These are phyloP conservation scores for Beaufortia kweichowensis DNA, from an alignment of 2,113 vertebrate species.

Conservation along the genomic window DNA sequence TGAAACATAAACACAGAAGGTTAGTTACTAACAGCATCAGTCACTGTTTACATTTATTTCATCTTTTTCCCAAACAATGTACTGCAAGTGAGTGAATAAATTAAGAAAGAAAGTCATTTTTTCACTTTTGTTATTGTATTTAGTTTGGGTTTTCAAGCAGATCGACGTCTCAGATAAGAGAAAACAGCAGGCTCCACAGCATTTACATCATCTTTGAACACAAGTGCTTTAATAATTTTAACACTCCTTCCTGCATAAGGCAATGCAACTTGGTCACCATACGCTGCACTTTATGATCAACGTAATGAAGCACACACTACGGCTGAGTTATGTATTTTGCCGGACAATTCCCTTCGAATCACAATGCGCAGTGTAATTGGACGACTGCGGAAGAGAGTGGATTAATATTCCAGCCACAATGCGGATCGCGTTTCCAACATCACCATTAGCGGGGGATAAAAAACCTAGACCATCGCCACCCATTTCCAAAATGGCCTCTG, in stretches of 20 bases:
- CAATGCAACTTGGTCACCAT: not conserved
- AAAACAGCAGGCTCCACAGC: not conserved
- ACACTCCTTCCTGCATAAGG: not conserved
- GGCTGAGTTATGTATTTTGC: not conserved
- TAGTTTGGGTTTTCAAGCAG: too few relatives aligned
- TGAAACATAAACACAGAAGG: too few relatives aligned
- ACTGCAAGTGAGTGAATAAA: too few relatives aligned
- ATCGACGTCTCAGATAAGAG: not conserved
- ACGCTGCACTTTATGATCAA: not conserved
- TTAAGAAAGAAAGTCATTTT: too few relatives aligned
- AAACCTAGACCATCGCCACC: constrained; percentile 66
- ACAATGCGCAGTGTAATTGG: constrained; percentile 35
- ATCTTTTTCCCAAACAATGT: too few relatives aligned
- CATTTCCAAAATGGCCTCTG: constrained; percentile 71
- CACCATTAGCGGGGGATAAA: constrained; percentile 62
- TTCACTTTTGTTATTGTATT: too few relatives aligned
- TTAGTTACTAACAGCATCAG: too few relatives aligned
- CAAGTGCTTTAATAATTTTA: not conserved
- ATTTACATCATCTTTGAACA: not conserved
- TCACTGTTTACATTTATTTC: too few relatives aligned
- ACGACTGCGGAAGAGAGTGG: constrained; percentile 15
- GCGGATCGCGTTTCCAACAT: constrained; percentile 67
- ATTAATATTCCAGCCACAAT: constrained; percentile 70
- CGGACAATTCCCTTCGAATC: constrained; percentile 30
- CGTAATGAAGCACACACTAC: not conserved